Conservation (phyloP, 2,113 vertebrate species). For the Symphodus melops region DNA sequence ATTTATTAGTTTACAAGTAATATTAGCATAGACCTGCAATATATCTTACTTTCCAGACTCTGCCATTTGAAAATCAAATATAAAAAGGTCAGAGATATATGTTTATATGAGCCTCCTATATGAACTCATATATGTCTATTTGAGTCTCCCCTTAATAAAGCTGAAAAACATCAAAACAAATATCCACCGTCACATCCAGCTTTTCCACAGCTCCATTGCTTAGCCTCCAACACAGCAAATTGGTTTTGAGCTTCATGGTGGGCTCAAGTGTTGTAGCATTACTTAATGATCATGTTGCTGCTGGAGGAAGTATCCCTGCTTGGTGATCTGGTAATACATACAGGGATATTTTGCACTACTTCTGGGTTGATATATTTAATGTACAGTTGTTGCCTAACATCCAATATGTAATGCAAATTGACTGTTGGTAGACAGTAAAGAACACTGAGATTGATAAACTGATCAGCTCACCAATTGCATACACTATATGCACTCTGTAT, state of each 20-base stretch:
- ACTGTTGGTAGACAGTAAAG: too few relatives aligned
- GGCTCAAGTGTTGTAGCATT: not conserved
- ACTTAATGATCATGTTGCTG: not conserved
- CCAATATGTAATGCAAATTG: too few relatives aligned
- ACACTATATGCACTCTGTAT: not conserved
- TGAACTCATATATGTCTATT: not conserved
- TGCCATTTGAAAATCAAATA: not conserved
- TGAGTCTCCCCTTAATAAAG: not conserved
- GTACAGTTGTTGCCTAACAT: not conserved
- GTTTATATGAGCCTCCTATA: too few relatives aligned
- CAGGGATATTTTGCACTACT: not conserved
- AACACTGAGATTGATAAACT: not conserved
- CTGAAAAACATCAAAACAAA: conserved; percentile 5
- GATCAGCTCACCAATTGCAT: not conserved
- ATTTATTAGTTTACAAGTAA: too few relatives aligned
- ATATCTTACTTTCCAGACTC: not conserved
- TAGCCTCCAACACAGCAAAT: conserved; percentile 38
- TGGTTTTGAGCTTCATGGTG: conserved; percentile 3
- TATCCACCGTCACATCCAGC: not conserved
- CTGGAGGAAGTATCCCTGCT: not conserved
- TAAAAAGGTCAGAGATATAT: too few relatives aligned
- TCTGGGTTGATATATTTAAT: not conserved
- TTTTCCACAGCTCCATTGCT: not conserved
- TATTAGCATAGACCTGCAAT: too few relatives aligned
- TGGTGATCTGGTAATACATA: conserved; percentile 1